These are phyloP conservation scores for Myotis daubentonii DNA, from an alignment of 2,797 vertebrate species.

Conservation along the genomic window DNA sequence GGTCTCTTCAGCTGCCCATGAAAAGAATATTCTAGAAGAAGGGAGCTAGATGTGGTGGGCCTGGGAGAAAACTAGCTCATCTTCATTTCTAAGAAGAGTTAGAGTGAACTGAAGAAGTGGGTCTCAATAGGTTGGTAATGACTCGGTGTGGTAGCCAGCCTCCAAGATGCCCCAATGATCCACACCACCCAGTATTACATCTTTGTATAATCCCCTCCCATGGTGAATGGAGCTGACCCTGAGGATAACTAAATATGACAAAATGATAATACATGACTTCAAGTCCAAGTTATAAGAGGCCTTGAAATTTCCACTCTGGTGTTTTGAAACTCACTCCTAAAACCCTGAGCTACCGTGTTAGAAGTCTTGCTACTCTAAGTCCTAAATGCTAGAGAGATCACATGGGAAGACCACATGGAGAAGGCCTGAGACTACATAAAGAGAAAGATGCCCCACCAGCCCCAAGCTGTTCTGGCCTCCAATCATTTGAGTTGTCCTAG, in stretches of 20 bases:
- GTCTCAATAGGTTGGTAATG: neutral
- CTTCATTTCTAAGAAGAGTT: neutral
- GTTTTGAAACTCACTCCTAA: neutral
- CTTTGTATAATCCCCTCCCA: neutral
- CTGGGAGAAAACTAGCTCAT: neutral
- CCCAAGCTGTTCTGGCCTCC: neutral
- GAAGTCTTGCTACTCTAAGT: neutral
- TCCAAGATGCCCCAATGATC: neutral
- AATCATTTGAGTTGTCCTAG: neutral
- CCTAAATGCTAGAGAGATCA: neutral
- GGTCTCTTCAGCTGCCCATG: neutral
- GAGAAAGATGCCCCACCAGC: neutral
- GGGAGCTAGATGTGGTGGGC: fast-evolving
- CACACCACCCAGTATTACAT: neutral
- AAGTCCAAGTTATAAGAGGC: neutral
- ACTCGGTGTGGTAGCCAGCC: neutral
- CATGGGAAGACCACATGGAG: neutral
- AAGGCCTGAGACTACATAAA: neutral
- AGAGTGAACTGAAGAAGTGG: neutral
- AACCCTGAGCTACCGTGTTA: neutral
- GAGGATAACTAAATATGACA: neutral
- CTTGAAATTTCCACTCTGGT: neutral
- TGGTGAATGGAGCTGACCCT: neutral
- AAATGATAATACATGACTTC: neutral
- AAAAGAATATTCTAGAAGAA: neutral